Evolutionary conservation across 1,140 invertebrate genomes (phyloP), one percentile per base, ranked within the genome.

Genomic region (Drosophila lacertosa): DNA sequence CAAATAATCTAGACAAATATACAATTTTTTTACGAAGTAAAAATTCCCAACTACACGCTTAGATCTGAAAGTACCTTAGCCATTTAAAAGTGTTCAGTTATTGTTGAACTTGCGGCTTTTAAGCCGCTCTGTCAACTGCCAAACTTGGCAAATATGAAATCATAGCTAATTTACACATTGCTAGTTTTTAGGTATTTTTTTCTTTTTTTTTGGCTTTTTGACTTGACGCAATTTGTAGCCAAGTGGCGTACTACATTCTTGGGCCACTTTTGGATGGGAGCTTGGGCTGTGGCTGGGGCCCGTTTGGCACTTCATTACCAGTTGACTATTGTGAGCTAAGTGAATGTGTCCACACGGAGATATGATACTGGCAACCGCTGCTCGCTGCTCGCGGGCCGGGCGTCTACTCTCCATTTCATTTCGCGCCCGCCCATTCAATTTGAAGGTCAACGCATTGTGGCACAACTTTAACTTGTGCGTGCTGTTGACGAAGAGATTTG

Each of bases 91-190:
- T 33, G 47, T 50, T 50, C 29, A 26, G 4, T 29, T 37, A 42
- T 55, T 33, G 15, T 6, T 44, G 18, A 42, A 18, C n/a, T 44
- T 29, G 16, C 45, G 37, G 16, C 15, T 50, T 50, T 35, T 59
- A 24, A 35, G n/a, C 24, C 15, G 32, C 11, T 58, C 15, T 50
- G 51, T 45, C 47, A 51, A 63, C 58, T 44, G 26, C 33, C 20
- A 33, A 77, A 50, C 64, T 62, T 77, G 69, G 78, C 79, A 82
- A 82, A 82, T 78, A 82, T 83, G 77, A 82, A 83, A 83, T 79
- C 79, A 83, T 74, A 68, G 57, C 47, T 67, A 83, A 83, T 83
- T 83, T 79, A 75, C 79, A 83, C 80, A 83, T 83, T 68, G 59
- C 65, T 33, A 53, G 29, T 54, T 42, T 33, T 53, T 29, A 16